phyloP scores from a whole-genome alignment of 2,797 vertebrate species.

The Acrocephalus scirpaceus region DNA sequence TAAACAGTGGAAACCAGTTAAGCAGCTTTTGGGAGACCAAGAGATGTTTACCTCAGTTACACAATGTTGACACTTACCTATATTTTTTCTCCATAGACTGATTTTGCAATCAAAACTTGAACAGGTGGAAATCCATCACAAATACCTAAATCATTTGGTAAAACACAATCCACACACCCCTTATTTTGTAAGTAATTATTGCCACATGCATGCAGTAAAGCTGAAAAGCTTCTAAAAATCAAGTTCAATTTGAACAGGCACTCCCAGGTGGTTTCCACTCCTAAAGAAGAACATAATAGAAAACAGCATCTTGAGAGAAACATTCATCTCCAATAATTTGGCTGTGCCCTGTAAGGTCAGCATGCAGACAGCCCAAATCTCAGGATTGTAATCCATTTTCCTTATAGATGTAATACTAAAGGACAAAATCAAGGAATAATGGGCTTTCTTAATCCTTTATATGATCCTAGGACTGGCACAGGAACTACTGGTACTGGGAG shows the following conservation, averaged over 20 bases:
- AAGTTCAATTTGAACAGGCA: slow-evolving; percentile 17
- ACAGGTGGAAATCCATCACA: background rate
- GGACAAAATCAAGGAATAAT: background rate
- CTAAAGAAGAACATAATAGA: background rate
- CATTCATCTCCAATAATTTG: background rate
- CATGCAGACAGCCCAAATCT: background rate
- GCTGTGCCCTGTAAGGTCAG: background rate
- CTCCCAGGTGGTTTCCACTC: background rate
- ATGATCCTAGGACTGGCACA: background rate
- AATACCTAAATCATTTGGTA: slow-evolving; percentile 36
- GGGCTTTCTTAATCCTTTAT: background rate
- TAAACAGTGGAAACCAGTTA: slow-evolving; percentile 45
- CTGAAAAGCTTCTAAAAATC: slow-evolving; percentile 20
- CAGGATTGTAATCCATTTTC: background rate
- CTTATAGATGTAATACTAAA: background rate
- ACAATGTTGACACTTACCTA: background rate
- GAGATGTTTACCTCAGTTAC: background rate
- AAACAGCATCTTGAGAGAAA: background rate
- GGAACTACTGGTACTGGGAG: background rate
- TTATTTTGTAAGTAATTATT: slow-evolving; percentile 27
- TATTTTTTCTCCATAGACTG: slow-evolving; percentile 3
- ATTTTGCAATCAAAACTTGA: slow-evolving; percentile 51
- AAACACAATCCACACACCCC: background rate
- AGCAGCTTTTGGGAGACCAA: slow-evolving; percentile 25
- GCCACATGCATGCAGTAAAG: background rate